phyloP scores from a whole-genome alignment of 2,797 vertebrate genomes.

The Smutsia temminckii region DNA sequence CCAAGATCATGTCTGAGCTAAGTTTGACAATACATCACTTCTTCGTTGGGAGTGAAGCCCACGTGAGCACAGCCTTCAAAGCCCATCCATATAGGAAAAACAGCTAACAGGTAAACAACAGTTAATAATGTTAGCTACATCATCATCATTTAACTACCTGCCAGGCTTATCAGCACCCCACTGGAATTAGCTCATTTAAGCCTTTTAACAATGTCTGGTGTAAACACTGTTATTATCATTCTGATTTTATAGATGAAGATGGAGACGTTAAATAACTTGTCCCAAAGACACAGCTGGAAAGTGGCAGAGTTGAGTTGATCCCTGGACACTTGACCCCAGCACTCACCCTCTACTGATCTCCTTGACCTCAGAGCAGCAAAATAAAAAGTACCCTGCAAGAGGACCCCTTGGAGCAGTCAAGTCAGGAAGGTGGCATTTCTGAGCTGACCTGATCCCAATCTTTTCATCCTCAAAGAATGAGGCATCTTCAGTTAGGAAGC shows the following conservation, averaged over 20 bases:
- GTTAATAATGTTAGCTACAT: not conserved
- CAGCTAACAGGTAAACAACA: not conserved
- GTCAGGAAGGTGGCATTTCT: not conserved
- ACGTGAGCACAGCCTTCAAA: not conserved
- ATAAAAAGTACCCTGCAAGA: not conserved
- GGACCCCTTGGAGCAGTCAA: not conserved
- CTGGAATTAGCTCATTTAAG: not conserved
- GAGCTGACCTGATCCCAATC: not conserved
- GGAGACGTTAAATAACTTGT: not conserved
- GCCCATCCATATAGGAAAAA: not conserved
- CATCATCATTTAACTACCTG: not conserved
- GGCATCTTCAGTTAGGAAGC: not conserved
- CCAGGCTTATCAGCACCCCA: not conserved
- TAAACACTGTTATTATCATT: not conserved
- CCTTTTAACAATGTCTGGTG: not conserved
- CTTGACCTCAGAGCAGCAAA: not conserved
- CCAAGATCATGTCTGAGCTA: not conserved
- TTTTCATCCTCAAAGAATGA: constrained; percentile 10
- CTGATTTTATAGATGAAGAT: constrained; percentile 17
- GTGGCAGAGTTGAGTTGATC: not conserved
- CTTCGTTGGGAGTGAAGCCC: not conserved
- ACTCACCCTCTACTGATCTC: not conserved
- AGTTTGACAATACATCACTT: not conserved
- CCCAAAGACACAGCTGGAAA: constrained; percentile 10
- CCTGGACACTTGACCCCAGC: not conserved